Evolutionary conservation across 1,140 invertebrate species (phyloP).

Genomic region (Wasmannia auropunctata): DNA sequence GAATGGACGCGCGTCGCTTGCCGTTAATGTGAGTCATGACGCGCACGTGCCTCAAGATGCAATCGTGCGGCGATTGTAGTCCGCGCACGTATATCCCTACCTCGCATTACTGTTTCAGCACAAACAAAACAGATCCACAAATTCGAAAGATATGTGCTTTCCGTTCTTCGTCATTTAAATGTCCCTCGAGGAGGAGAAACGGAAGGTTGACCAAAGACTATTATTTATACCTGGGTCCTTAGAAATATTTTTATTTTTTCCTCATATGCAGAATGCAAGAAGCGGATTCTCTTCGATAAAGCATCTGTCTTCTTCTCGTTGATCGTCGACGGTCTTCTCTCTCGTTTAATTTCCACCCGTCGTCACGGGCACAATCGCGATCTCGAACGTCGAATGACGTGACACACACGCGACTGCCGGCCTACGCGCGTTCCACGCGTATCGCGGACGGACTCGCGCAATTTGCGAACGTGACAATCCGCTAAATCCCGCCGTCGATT

Average conservation of each 20-base stretch:
- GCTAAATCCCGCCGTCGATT: background rate
- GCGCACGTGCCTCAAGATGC: conserved; percentile 11
- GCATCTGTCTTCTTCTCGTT: background rate
- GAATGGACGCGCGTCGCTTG: conserved; percentile 10
- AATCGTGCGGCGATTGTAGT: background rate
- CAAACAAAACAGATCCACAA: background rate
- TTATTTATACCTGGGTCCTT: background rate
- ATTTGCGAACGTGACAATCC: conserved; percentile 30
- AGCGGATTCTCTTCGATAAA: background rate
- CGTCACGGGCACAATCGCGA: background rate
- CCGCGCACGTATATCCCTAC: background rate
- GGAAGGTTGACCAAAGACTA: background rate
- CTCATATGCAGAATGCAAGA: background rate
- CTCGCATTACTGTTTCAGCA: background rate
- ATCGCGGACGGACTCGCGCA: background rate
- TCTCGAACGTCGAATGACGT: background rate
- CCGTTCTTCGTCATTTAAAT: background rate
- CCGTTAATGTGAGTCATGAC: background rate
- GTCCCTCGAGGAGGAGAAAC: background rate
- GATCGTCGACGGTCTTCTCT: background rate
- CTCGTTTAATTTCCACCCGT: conserved; percentile 1
- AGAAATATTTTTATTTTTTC: background rate
- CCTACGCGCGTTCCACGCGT: background rate
- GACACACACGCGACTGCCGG: background rate
- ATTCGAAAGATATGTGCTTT: background rate